Conservation (phyloP, 2,888 invertebrate species). For the Cephus nigrinus region DNA sequence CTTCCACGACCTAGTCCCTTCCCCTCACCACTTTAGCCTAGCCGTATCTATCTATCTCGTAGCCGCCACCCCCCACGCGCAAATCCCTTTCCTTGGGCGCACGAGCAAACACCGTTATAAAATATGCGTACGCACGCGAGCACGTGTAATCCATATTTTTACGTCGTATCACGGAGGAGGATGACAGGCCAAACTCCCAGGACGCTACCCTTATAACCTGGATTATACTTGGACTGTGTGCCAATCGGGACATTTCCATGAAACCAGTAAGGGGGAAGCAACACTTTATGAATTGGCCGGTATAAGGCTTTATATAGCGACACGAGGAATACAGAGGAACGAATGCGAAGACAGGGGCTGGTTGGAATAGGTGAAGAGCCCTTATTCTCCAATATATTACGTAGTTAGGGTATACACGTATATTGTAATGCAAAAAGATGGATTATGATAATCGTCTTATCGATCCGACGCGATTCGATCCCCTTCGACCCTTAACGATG, state of each 20-base stretch:
- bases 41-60: slow-evolving; percentile 1
- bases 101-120: slow-evolving; percentile 13
- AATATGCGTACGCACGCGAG: slow-evolving; percentile 13
- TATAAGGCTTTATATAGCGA: neutral
- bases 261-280: neutral
- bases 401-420: too few species aligned
- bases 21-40: neutral
- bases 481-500: neutral
- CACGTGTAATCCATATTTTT: slow-evolving; percentile 12
- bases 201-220: neutral
- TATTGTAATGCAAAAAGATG: too few species aligned
- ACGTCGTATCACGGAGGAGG: neutral
- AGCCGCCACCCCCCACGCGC: neutral
- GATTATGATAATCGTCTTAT: neutral
- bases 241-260: neutral
- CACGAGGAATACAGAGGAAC: neutral
- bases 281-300: neutral
- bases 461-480: neutral
- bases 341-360: neutral
- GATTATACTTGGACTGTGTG: neutral
- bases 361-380: neutral
- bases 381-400: too few species aligned
- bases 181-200: neutral
- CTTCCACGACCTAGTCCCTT: slow-evolving; percentile 14
- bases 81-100: slow-evolving; percentile 8